These are phyloP conservation scores for Pseudopleuronectes americanus DNA, from an alignment of 2,797 vertebrate species.

Conservation along the genomic window DNA sequence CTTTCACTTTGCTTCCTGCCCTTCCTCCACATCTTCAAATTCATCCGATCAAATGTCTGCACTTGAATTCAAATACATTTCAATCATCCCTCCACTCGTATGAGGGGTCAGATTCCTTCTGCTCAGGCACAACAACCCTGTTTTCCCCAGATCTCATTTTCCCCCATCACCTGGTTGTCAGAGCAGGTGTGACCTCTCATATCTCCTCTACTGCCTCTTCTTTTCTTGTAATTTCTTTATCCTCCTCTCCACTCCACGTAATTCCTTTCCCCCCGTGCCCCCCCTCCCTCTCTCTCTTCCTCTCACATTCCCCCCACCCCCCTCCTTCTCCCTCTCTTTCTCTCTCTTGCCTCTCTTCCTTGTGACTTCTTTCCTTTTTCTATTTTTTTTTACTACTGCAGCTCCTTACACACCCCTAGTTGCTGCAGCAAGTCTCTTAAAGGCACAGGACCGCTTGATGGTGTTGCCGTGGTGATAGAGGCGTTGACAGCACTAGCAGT, in stretches of 20 bases:
- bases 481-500: conserved; percentile 58
- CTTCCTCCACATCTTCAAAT: conserved; percentile 10
- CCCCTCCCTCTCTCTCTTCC: conserved; percentile 46
- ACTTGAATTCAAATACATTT: conserved; percentile 19
- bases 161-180: conserved; percentile 49
- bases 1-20: neutral
- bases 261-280: conserved; percentile 47
- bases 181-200: conserved; percentile 69
- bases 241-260: conserved; percentile 50
- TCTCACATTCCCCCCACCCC: conserved; percentile 46
- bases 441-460: conserved; percentile 75
- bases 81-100: conserved; percentile 24
- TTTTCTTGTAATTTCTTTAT: conserved; percentile 59
- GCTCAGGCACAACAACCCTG: conserved; percentile 35
- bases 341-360: conserved; percentile 49
- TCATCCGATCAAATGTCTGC: conserved; percentile 11
- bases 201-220: conserved; percentile 57
- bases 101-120: conserved; percentile 40
- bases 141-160: conserved; percentile 60
- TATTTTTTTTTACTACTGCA: conserved; percentile 61
- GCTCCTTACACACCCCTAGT: conserved; percentile 75
- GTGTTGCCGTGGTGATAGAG: conserved; percentile 72
- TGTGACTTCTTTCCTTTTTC: conserved; percentile 43
- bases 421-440: conserved; percentile 83
- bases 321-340: conserved; percentile 39